phyloP scores from a whole-genome alignment of 2,888 invertebrate species.

The Acrobasis consociella region DNA sequence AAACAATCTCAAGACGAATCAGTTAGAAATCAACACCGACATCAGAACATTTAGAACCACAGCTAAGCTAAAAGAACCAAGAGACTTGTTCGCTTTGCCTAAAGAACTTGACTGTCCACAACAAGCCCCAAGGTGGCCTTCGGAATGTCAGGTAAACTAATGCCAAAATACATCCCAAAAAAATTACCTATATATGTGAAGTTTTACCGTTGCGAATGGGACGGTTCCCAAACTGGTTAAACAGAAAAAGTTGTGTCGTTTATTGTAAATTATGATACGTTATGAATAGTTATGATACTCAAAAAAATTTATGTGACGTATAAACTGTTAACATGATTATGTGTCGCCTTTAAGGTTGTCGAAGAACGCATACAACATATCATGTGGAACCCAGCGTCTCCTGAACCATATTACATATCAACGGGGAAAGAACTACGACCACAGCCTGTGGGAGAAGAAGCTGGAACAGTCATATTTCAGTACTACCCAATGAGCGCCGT shows the following conservation, averaged over 20 bases:
- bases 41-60: slow-evolving; percentile 84
- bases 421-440: slow-evolving; percentile 92
- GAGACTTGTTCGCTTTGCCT: slow-evolving; percentile 87
- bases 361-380: slow-evolving; percentile 92
- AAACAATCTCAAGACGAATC: slow-evolving; percentile 86
- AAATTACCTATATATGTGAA: background rate
- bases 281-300: too few species aligned
- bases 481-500: slow-evolving; percentile 94
- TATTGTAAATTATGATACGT: background rate
- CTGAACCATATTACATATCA: slow-evolving; percentile 91
- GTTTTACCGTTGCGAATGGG: too few species aligned
- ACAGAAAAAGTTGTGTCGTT: background rate
- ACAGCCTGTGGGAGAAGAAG: slow-evolving; percentile 93
- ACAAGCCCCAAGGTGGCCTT: slow-evolving; percentile 93
- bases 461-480: slow-evolving; percentile 91
- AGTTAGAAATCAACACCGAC: slow-evolving; percentile 87
- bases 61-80: slow-evolving; percentile 86
- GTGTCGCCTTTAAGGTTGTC: slow-evolving; percentile 84
- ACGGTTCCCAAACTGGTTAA: background rate
- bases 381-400: slow-evolving; percentile 86
- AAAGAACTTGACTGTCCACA: slow-evolving; percentile 87
- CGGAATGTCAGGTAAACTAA: slow-evolving; percentile 90
- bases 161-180: background rate
- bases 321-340: background rate
- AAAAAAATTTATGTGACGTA: too few species aligned